Evolutionary conservation across 1,140 invertebrate genomes (phyloP).

Genomic region (Lethrus apterus): DNA sequence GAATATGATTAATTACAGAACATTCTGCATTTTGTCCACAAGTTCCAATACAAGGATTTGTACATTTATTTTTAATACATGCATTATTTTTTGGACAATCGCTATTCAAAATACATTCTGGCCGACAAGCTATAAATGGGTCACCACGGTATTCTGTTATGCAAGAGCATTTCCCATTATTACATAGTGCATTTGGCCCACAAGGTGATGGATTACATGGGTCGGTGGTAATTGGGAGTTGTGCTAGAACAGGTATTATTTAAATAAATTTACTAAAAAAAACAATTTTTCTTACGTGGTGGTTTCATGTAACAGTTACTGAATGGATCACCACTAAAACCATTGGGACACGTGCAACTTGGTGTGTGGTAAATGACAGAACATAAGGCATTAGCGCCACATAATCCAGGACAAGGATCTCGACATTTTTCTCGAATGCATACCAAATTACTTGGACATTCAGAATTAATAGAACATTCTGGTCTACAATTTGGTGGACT

Average conservation of each 20-base stretch:
- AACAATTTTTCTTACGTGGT: constrained; percentile 34
- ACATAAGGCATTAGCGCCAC: constrained; percentile 53
- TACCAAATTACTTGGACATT: constrained; percentile 59
- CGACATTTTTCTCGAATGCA: constrained; percentile 61
- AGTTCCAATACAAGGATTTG: constrained; percentile 60
- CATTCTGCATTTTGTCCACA: constrained; percentile 68
- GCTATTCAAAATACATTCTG: constrained; percentile 64
- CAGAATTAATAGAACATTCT: constrained; percentile 61
- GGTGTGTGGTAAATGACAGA: constrained; percentile 47
- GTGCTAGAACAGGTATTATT: constrained; percentile 11
- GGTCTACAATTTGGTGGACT: constrained; percentile 64
- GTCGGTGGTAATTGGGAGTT: constrained; percentile 32
- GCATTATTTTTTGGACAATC: constrained; percentile 65
- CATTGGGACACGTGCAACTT: constrained; percentile 47
- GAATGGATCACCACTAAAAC: constrained; percentile 56
- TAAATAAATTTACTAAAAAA: constrained; percentile 8
- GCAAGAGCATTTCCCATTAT: constrained; percentile 57
- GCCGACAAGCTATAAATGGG: constrained; percentile 52
- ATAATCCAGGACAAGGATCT: constrained; percentile 62
- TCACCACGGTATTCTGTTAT: constrained; percentile 57
- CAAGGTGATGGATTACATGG: constrained; percentile 69
- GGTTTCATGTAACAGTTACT: constrained; percentile 47
- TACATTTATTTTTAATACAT: constrained; percentile 62
- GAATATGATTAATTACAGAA: constrained; percentile 64
- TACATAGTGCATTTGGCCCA: constrained; percentile 69